phyloP scores from a whole-genome alignment of 2,888 invertebrate genomes.

The Drosophila pseudotalamancana region DNA sequence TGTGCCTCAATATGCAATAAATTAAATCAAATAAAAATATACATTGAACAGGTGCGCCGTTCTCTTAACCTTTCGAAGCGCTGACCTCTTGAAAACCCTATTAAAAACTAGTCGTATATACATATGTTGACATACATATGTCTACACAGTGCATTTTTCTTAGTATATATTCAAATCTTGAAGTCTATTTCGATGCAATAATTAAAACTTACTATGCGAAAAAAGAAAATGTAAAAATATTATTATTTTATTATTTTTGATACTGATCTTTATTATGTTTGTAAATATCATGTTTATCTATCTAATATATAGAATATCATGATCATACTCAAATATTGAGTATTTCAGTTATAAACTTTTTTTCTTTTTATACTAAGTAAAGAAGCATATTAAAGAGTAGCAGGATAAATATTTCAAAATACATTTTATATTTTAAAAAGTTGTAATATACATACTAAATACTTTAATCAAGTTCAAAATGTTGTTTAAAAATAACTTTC shows the following conservation, averaged over 20 bases:
- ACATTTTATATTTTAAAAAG: not conserved
- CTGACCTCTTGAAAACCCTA: conserved; percentile 33
- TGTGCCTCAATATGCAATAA: conserved; percentile 17
- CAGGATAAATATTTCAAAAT: no score
- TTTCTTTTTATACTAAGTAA: no score
- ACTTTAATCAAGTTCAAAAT: not conserved
- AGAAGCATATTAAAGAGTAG: no score
- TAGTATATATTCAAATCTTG: not conserved
- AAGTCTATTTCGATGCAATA: not conserved
- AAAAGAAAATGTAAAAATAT: no score
- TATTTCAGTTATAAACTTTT: no score
- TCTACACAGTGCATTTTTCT: no score
- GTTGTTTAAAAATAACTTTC: not conserved
- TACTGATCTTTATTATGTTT: no score
- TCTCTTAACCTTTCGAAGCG: conserved; percentile 24
- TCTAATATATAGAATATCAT: no score
- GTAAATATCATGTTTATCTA: no score
- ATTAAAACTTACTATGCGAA: not conserved
- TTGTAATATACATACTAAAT: not conserved
- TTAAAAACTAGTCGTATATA: not conserved
- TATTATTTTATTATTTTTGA: no score
- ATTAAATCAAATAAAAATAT: conserved; percentile 5
- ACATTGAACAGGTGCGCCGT: conserved; percentile 34
- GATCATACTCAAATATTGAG: no score
- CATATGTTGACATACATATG: no score